Base-by-base conservation (phyloP, 1,140 invertebrate species). In the Anoplophora glabripennis region DNA sequence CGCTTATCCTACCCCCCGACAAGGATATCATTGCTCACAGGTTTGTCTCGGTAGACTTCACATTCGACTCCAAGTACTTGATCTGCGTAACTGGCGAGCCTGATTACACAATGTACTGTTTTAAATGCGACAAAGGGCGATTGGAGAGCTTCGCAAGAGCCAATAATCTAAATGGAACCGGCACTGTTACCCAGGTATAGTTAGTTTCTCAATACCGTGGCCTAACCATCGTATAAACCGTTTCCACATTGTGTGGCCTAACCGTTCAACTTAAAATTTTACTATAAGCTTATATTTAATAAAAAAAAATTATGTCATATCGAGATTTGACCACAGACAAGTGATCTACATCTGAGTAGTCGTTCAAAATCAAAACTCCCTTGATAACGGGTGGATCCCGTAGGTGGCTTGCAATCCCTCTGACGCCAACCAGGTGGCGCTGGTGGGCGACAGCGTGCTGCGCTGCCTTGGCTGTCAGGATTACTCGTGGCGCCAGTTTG, bases 121-220 rank as follows among this genome's bases (percentile, higher is more conserved):
- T 89, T 75, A 88, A 88, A 68, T 91, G 89, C 86, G 90, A 93
- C 65, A 92, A 88, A 73, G 86, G 86, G 1, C 90, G 90, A 75
- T 79, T 94, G 1, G 86, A 92, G 66, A 89, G 87, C 49, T 83
- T 83, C 47, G 81, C 83, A 1, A 89, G 88, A 74, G 81, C 88
- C 41, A 81, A 85, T 63, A 86, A 83, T 74, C 75, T 80, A 0
- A 84, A 84, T 63, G 83, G 80, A n/a, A 76, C 78, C 47, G 78
- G 80, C 7, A 76, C 77, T 1, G 71, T 77, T 12, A 61, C 76
- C 4, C 73, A 79, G 37, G 70, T 76, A 68, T 28, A 28, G 21
- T 3, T 28, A 28, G 3, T 28, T 28, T 5, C 21, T n/a, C n/a
- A n/a, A n/a, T 1, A 9, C 36, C 36, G 8, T 37, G 36, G 8